These are phyloP conservation scores for Trichosurus vulpecula DNA, from an alignment of 2,797 vertebrate species.

Conservation along the genomic window DNA sequence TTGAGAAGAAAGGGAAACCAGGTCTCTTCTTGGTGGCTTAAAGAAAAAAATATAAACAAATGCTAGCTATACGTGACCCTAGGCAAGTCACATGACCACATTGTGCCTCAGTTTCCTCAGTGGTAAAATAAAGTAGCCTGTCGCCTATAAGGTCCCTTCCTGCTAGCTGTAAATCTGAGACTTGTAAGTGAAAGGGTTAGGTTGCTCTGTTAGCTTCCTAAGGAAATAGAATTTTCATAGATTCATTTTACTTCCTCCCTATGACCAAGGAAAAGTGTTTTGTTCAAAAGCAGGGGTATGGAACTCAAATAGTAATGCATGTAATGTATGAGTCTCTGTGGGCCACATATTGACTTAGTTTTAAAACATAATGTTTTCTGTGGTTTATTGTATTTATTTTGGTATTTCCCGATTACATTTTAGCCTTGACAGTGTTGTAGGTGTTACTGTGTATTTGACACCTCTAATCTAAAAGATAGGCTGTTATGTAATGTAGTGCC, in stretches of 20 bases:
- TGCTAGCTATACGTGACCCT: not conserved
- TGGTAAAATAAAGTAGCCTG: not conserved
- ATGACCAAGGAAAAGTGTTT: not conserved
- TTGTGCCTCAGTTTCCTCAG: not conserved
- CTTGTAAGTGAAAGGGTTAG: not conserved
- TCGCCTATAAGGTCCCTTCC: not conserved
- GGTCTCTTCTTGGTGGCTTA: not conserved
- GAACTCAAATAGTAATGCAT: not conserved
- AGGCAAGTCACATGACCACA: not conserved
- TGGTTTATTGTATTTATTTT: not conserved
- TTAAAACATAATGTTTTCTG: not conserved
- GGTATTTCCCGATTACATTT: not conserved
- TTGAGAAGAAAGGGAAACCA: not conserved
- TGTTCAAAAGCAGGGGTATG: not conserved
- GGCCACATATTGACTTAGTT: not conserved
- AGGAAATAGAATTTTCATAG: not conserved
- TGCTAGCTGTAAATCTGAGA: not conserved
- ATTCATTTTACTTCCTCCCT: conserved; percentile 12
- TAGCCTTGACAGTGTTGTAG: not conserved
- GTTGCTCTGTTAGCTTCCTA: not conserved
- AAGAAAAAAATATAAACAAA: not conserved
- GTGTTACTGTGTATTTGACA: not conserved
- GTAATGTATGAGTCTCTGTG: not conserved
- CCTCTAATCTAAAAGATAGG: not conserved
- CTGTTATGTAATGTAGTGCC: not conserved